These are phyloP conservation scores for Blastomussa wellsi DNA, from an alignment of 92 coral and sea anemone species.

Conservation along the genomic window DNA sequence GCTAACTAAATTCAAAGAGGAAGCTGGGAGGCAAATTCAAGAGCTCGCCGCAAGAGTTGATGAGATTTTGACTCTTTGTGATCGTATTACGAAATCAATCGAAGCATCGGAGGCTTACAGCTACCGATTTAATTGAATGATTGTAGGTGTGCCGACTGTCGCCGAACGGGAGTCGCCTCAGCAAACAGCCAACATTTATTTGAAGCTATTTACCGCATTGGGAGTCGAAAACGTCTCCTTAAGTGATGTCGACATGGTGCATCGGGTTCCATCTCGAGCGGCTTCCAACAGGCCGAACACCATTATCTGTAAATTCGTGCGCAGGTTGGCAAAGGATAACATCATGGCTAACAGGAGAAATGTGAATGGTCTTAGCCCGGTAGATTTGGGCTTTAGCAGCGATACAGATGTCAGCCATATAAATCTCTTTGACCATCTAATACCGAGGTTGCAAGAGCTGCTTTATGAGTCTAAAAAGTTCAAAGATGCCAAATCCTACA, in stretches of 20 bases:
- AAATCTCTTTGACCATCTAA: constrained; percentile 27
- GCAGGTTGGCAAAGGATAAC: constrained; percentile 48
- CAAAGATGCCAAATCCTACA: constrained; percentile 29
- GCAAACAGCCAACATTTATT: constrained; percentile 18
- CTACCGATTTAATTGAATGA: constrained; percentile 23
- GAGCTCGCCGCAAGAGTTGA: constrained; percentile 7
- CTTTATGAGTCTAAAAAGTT: constrained; percentile 31
- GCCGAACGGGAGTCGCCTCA: constrained; percentile 13
- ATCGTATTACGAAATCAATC: constrained; percentile 16
- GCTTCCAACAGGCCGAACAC: constrained; percentile 49
- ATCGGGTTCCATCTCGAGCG: constrained; percentile 36
- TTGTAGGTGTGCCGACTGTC: constrained; percentile 16
- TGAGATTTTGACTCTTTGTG: constrained; percentile 21
- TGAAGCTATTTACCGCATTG: constrained; percentile 22
- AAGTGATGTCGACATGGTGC: constrained; percentile 40
- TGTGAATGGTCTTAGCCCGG: background rate
- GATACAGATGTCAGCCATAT: constrained; percentile 32
- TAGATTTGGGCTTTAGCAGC: constrained; percentile 23
- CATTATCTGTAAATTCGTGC: constrained; percentile 44
- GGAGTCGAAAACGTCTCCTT: constrained; percentile 31
- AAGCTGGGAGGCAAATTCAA: constrained; percentile 12
- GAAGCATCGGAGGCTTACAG: constrained; percentile 19
- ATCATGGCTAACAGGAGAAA: constrained; percentile 9
- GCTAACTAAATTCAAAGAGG: constrained; percentile 1
- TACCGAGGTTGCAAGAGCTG: constrained; percentile 37